phyloP scores from a whole-genome alignment of 1,140 invertebrate genomes.

The Gryon sp. region DNA sequence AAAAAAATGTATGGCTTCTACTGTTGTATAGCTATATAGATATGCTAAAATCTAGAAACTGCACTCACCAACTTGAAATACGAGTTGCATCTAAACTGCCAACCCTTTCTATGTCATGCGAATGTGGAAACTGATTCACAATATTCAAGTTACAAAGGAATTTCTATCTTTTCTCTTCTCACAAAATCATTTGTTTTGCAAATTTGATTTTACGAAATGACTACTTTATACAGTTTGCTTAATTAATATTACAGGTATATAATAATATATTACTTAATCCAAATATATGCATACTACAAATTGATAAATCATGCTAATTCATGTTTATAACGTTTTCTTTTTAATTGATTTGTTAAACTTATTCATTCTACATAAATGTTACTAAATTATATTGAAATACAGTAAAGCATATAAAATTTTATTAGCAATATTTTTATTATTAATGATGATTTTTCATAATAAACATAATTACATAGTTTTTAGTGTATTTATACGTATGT shows the following conservation, averaged over 20 bases:
- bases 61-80: conserved; percentile 59
- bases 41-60: conserved; percentile 48
- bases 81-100: conserved; percentile 52
- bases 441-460: too few species aligned
- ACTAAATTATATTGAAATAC: too few species aligned
- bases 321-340: too few species aligned
- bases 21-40: conserved; percentile 43
- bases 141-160: conserved; percentile 36
- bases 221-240: conserved; percentile 8
- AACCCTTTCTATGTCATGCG: conserved; percentile 48
- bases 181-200: conserved; percentile 26
- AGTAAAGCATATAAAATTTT: too few species aligned
- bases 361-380: too few species aligned
- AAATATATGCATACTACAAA: too few species aligned
- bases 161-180: conserved; percentile 25
- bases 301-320: too few species aligned
- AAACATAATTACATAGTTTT: conserved; percentile 38
- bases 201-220: conserved; percentile 23
- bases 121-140: conserved; percentile 48
- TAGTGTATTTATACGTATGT: conserved; percentile 22
- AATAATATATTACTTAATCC: too few species aligned
- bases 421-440: too few species aligned
- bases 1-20: too few species aligned
- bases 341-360: too few species aligned
- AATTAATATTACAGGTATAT: too few species aligned